Base-by-base conservation (phyloP, 1,140 invertebrate genomes). In the Meloidogyne hapla region DNA sequence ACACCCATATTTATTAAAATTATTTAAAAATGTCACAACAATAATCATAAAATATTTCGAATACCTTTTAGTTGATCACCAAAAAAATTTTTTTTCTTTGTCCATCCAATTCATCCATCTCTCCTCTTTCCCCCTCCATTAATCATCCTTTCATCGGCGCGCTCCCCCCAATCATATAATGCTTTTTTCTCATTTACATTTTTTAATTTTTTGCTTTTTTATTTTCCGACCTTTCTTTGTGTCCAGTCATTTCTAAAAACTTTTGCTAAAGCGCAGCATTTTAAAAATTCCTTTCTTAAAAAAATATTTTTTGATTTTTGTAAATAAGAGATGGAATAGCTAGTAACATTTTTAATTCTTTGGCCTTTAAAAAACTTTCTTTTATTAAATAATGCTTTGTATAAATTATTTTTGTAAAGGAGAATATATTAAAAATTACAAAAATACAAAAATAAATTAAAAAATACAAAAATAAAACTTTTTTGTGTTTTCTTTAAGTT, bases 361-460 rank as follows among this genome's bases (percentile, higher is more conserved):
- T 66, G 65, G 26, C 38, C 26, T 66, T 66, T 66, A 33, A 26
- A 33, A 33, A 33, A 6, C 33, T 28, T 18, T 28, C 21, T 66
- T 40, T 66, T 66, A 40, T 66, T 66, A 66, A 66, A 66, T 40
- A 18, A 25, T 33, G 33, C 33, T 66, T 28, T 66, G n/a, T 66
- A 33, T 66, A 40, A 66, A 66, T 33, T 66, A 33, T 25, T 5
- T 66, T 66, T 66, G 18, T n/a, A 56, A 56, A 56, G 48, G n/a
- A 8, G 33, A 33, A 33, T 33, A 33, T 33, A 6, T 33, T 33
- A 33, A n/a, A n/a, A n/a, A n/a, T n/a, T n/a, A n/a, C n/a, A n/a
- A n/a, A n/a, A n/a, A n/a, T n/a, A n/a, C n/a, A n/a, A n/a, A n/a
- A n/a, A n/a, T n/a, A n/a, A n/a, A n/a, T n/a, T n/a, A n/a, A n/a